phyloP scores from a whole-genome alignment of 1,140 invertebrate genomes.

The Drosophila setifemur region DNA sequence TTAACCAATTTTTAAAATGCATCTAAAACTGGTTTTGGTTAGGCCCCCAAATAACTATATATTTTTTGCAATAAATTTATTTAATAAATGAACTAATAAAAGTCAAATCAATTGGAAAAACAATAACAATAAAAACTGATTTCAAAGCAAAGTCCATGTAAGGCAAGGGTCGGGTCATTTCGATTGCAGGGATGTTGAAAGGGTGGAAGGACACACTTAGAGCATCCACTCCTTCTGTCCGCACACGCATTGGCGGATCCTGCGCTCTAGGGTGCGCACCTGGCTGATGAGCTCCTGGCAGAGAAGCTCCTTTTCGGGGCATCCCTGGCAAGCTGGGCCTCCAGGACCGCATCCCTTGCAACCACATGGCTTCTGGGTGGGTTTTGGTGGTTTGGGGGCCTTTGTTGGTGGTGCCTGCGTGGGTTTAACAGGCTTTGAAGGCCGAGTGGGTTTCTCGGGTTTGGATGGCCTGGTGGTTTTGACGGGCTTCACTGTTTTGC shows the following conservation, averaged over 20 bases:
- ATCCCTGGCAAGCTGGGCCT: not conserved
- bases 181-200: not conserved
- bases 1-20: not conserved
- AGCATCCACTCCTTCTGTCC: not conserved
- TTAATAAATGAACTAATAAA: not conserved
- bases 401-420: not conserved
- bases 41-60: too few relatives aligned
- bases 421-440: not conserved
- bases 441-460: too few relatives aligned
- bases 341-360: slow-evolving; percentile 2
- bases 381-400: not conserved
- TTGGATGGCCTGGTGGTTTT: not conserved
- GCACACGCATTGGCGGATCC: slow-evolving; percentile 1
- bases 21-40: too few relatives aligned
- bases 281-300: not conserved
- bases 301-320: not conserved
- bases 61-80: not conserved
- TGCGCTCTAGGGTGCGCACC: not conserved
- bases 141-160: not conserved
- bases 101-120: not conserved
- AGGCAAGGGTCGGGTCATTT: not conserved
- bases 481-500: too few relatives aligned
- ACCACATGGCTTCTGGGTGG: not conserved
- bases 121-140: not conserved
- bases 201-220: not conserved